Percentiles rank a stretch among this genome's conserved stretches.
phyloP scores from a whole-genome alignment of 1,140 invertebrate species.

The Belonocnema kinseyi region DNA sequence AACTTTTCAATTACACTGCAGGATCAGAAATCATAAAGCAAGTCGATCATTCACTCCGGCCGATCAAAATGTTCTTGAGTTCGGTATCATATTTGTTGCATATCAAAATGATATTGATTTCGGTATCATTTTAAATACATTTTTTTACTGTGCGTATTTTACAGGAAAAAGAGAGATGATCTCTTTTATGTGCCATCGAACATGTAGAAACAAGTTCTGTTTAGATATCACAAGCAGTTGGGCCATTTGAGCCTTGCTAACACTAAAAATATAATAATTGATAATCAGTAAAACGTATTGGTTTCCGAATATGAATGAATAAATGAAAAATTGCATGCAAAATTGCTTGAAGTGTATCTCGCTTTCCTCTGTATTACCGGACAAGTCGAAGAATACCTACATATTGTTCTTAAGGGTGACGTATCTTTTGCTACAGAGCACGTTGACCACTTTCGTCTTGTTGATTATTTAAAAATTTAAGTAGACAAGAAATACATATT shows the following conservation, averaged over 20 bases:
- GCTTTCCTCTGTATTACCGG: conserved; percentile 5
- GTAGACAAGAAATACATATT: conserved; percentile 15
- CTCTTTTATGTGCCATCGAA: background rate
- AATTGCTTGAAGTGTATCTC: conserved; percentile 34
- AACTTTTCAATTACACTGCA: no score
- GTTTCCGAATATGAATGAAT: conserved; percentile 21
- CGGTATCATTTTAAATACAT: no score
- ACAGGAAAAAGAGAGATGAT: background rate
- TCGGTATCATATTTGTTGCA: no score
- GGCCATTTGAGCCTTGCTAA: conserved; percentile 31
- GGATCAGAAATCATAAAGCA: no score
- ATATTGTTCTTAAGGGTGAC: conserved; percentile 21
- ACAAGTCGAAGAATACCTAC: conserved; percentile 31
- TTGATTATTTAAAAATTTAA: background rate
- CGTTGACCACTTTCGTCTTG: conserved; percentile 33
- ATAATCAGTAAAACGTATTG: conserved; percentile 30
- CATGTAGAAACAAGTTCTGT: background rate
- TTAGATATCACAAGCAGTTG: conserved; percentile 30
- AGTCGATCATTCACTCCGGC: no score
- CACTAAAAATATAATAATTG: no score
- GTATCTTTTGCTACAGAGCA: conserved; percentile 33
- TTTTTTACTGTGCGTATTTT: background rate
- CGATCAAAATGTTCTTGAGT: no score
- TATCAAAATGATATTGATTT: no score
- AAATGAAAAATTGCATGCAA: conserved; percentile 21